phyloP scores from a whole-genome alignment of 2,797 vertebrate genomes.

The Paratrypauchen microcephalus region DNA sequence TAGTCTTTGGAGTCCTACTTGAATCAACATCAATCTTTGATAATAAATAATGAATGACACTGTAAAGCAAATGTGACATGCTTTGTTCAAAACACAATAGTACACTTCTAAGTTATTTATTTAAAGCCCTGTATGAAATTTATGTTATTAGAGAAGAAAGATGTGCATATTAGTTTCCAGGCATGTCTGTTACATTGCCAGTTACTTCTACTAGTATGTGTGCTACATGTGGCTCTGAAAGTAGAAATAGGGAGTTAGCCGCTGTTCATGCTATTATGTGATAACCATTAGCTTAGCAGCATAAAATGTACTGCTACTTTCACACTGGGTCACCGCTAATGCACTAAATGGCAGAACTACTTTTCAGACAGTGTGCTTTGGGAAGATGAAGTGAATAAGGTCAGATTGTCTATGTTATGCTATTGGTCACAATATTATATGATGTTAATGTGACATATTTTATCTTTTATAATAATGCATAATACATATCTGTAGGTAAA shows the following conservation, averaged over 20 bases:
- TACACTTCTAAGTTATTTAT: no score
- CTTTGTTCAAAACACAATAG: background rate
- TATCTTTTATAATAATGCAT: background rate
- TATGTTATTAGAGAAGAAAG: background rate
- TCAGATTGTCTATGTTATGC: background rate
- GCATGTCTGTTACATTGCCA: background rate
- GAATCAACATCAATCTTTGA: background rate
- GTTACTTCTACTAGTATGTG: background rate
- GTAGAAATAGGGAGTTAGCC: slow-evolving; percentile 1
- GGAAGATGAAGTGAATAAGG: background rate
- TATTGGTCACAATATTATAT: background rate
- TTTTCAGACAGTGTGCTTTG: slow-evolving; percentile 1
- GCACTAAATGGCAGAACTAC: slow-evolving; percentile 9
- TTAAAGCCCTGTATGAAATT: background rate
- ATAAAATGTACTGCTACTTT: slow-evolving; percentile 2
- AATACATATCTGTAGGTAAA: background rate
- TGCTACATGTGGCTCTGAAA: background rate
- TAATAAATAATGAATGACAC: no score
- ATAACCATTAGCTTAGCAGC: slow-evolving; percentile 5
- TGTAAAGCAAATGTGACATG: no score
- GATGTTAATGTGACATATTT: background rate
- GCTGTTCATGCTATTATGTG: slow-evolving; percentile 7
- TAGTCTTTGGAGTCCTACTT: background rate
- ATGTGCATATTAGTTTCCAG: background rate
- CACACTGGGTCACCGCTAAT: slow-evolving; percentile 9